Conservation (phyloP, 2,888 invertebrate species). For the Tenthredo scrophulariae region DNA sequence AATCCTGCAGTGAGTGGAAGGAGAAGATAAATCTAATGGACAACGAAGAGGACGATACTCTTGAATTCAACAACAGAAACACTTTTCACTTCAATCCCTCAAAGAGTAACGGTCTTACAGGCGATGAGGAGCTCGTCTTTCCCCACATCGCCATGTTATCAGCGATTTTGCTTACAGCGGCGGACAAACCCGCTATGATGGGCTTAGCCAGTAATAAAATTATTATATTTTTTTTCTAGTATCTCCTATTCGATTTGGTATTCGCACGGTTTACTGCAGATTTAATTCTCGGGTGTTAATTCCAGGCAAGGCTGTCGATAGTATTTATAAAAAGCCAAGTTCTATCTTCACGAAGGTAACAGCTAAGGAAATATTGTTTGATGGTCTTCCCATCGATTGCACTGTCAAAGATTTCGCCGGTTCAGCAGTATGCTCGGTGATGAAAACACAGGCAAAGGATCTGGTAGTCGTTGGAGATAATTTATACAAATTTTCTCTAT, state of each 20-base stretch:
- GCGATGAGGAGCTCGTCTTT: constrained; percentile 85
- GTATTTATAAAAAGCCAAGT: constrained; percentile 84
- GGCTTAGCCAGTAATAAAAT: constrained; percentile 3
- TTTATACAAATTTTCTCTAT: constrained; percentile 86
- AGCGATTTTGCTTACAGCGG: constrained; percentile 81
- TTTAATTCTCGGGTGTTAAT: neutral
- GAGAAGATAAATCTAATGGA: constrained; percentile 88
- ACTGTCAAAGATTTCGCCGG: constrained; percentile 88
- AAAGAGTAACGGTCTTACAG: constrained; percentile 84
- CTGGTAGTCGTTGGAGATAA: constrained; percentile 81
- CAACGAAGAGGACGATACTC: constrained; percentile 86
- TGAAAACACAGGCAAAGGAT: constrained; percentile 84
- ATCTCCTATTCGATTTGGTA: no score
- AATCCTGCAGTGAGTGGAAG: constrained; percentile 86
- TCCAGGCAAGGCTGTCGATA: constrained; percentile 83
- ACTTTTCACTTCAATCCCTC: constrained; percentile 85
- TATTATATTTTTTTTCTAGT: neutral
- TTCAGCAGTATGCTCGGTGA: constrained; percentile 85
- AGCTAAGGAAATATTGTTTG: constrained; percentile 87
- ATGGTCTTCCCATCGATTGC: constrained; percentile 87
- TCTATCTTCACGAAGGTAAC: constrained; percentile 83
- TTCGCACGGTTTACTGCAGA: neutral
- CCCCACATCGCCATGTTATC: constrained; percentile 87
- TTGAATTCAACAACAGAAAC: constrained; percentile 85
- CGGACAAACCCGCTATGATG: constrained; percentile 78